These are phyloP conservation scores for Odontophorus gujanensis DNA, from an alignment of 2,113 vertebrate genomes.

Conservation along the genomic window DNA sequence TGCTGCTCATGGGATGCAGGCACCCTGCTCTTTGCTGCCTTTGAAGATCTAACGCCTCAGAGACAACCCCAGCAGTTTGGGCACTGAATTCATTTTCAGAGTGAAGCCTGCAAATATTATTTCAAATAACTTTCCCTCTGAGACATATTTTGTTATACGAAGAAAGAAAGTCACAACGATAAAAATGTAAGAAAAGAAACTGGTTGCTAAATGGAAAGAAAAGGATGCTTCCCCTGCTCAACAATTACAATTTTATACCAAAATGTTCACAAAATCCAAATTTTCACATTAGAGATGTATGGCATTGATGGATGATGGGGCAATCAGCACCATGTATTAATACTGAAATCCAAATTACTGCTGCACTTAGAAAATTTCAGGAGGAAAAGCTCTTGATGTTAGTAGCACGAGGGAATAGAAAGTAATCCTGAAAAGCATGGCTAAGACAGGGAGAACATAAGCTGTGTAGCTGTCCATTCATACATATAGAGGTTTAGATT, in stretches of 20 bases:
- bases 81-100: background rate
- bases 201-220: background rate
- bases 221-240: rapidly evolving
- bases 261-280: background rate
- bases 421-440: background rate
- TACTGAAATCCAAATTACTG: background rate
- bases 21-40: background rate
- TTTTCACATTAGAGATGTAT: background rate
- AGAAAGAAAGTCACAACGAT: background rate
- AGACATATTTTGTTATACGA: background rate
- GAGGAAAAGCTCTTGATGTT: background rate
- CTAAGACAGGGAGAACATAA: background rate
- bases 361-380: background rate
- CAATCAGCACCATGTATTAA: background rate
- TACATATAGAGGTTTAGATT: background rate
- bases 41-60: background rate
- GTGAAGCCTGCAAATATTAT: background rate
- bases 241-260: background rate
- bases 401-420: background rate
- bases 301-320: background rate
- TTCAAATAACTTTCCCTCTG: background rate
- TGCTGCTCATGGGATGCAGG: rapidly evolving
- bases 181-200: background rate
- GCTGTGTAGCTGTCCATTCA: background rate
- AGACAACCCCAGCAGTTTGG: background rate